Percentiles rank a stretch among this genome's conserved stretches.
Evolutionary conservation across 2,797 vertebrate genomes (phyloP).

Genomic region (Percopsis omiscomaycus): DNA sequence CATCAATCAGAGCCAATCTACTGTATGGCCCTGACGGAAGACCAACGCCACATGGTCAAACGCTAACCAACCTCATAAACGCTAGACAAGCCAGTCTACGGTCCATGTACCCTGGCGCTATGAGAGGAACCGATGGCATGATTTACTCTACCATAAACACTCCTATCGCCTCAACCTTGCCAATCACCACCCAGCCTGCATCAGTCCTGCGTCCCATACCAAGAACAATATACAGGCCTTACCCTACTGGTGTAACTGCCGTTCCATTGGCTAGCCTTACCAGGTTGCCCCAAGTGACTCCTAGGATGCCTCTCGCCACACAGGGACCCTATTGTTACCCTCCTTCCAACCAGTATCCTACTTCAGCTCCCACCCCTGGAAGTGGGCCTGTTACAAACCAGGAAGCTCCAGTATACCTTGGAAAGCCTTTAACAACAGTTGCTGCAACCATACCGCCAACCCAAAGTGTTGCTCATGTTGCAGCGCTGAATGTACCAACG

Average conservation of each 20-base stretch:
- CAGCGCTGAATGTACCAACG: slow-evolving; percentile 48
- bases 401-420: slow-evolving; percentile 90
- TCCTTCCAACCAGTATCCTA: slow-evolving; percentile 76
- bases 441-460: slow-evolving; percentile 53
- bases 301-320: slow-evolving; percentile 85
- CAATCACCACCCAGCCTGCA: slow-evolving; percentile 96
- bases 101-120: slow-evolving; percentile 88
- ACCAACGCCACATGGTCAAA: slow-evolving; percentile 78
- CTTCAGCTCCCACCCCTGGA: slow-evolving; percentile 67
- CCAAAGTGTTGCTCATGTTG: slow-evolving; percentile 58
- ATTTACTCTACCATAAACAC: slow-evolving; percentile 99
- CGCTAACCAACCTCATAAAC: slow-evolving; percentile 83
- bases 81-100: slow-evolving; percentile 85
- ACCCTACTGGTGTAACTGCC: slow-evolving; percentile 83
- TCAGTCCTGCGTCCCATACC: slow-evolving; percentile 89
- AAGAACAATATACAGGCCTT: slow-evolving; percentile 89
- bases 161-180: slow-evolving; percentile 96
- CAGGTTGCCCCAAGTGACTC: slow-evolving; percentile 86
- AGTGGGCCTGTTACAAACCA: slow-evolving; percentile 66
- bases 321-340: slow-evolving; percentile 87
- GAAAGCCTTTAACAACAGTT: slow-evolving; percentile 78
- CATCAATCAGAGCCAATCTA: slow-evolving; percentile 83
- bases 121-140: slow-evolving; percentile 95
- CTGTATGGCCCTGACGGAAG: slow-evolving; percentile 89
- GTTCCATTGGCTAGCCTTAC: slow-evolving; percentile 91